These are phyloP conservation scores for Eristalis tenax DNA, from an alignment of 2,888 invertebrate genomes.

Conservation along the genomic window DNA sequence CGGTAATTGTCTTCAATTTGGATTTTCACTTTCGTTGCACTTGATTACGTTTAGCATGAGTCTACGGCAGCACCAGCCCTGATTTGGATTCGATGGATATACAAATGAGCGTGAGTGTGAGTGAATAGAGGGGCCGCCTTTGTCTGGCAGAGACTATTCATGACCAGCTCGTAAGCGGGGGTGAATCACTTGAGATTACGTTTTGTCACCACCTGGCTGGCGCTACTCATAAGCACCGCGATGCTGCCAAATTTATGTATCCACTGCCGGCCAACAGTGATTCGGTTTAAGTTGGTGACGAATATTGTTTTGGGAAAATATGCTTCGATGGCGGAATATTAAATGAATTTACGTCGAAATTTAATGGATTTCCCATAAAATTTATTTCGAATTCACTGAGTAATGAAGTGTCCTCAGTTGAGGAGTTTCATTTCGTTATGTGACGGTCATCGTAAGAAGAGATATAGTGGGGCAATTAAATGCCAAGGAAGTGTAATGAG, in stretches of 20 bases:
- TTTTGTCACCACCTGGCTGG: constrained; percentile 40
- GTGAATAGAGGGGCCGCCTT: neutral
- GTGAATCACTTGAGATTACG: constrained; percentile 54
- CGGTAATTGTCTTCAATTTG: constrained; percentile 56
- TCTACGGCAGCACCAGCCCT: constrained; percentile 22
- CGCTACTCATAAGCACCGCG: neutral
- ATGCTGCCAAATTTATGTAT: neutral
- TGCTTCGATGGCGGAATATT: neutral
- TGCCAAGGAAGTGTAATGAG: too few relatives aligned
- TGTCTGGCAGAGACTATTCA: constrained; percentile 22
- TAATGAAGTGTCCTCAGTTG: neutral
- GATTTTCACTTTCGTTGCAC: constrained; percentile 71
- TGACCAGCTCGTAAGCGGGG: neutral
- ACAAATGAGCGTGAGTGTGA: neutral
- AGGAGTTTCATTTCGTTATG: neutral
- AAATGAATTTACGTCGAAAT: neutral
- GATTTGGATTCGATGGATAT: constrained; percentile 40
- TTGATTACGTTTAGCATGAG: constrained; percentile 57
- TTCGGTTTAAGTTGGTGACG: constrained; percentile 38
- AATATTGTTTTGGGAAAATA: constrained; percentile 19
- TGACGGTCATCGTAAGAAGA: too few relatives aligned
- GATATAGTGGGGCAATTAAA: too few relatives aligned
- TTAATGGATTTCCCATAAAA: neutral
- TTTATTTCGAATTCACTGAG: neutral
- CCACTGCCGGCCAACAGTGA: neutral